Base-by-base conservation (phyloP, 2,888 invertebrate species). In the Caenorhabditis angaria region DNA sequence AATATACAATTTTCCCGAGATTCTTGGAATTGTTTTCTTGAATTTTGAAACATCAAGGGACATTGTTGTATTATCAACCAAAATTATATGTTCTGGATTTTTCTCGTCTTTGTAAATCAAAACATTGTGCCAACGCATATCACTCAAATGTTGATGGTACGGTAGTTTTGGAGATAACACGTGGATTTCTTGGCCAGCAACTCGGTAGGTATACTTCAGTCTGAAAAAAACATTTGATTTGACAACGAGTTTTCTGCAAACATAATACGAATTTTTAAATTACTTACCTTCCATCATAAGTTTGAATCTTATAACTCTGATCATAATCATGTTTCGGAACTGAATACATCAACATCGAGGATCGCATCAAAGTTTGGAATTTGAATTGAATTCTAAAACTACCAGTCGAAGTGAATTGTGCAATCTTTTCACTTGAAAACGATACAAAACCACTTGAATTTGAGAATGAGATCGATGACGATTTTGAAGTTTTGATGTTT, bases 301-400 rank as follows among this genome's bases (percentile, higher is more conserved):
- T 56, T 62, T 82, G 78, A 4, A 82, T 24, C 32, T 66, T 60
- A 47, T 76, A 64, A 10, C 70, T 61, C 24, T 80, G 73, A 56
- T 78, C 68, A 20, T 70, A 61, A 24, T 74, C 58, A 18, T 78
- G 72, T 56, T 62, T 67, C 47, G 79, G 70, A 8, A 78, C 28
- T 22, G 80, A 73, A 55, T 76, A 72, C 22, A 82, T 72, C 2
- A 82, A 51, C 55, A 82, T 68, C 25, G 80, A 74, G 18, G 76
- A 72, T 48, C 79, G 68, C 59, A 80, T 65, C 27, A 84, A 72
- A 1, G 84, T 84, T 72, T 84, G 83, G 65, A 84, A 84, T 65
- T 84, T 84, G 76, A 84, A 77, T 59, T 82, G 78, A n/a, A 84
- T 68, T 68, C 82, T 81, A 66, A 79, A 83, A 24, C 70, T 35